Base-by-base conservation (phyloP, 2,888 invertebrate genomes). In the Cheilosia pagana region DNA sequence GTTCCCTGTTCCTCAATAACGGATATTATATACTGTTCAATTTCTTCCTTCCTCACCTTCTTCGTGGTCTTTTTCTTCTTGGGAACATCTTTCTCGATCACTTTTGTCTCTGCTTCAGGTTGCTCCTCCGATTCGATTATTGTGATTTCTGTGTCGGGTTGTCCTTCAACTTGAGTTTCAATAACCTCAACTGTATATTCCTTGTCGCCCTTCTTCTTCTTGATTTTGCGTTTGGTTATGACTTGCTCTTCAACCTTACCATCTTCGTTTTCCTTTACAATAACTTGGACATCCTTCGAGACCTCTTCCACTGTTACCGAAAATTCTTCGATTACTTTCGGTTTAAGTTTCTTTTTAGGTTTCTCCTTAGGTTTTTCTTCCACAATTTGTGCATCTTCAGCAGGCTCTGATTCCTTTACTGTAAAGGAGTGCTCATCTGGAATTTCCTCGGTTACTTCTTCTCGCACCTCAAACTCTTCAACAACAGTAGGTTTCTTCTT, bases 131-230 rank as follows among this genome's bases (percentile, higher is more conserved):
- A 88, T 52, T 89, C 90, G 60, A 89, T 88, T 10, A 92, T 90
- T 14, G 90, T 90, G 2, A 93, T 90, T 67, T 91, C 91, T 52
- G 91, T 87, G 87, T 91, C 86, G 31, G 90, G 89, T 88, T 92
- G 89, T 87, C 91, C 88, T 89, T 92, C 87, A 63, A 90, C 85
- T 88, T 92, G 90, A 16, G 92, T 89, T 5, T 93, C 93, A 2
- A 92, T 90, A n/a, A 90, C 89, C 85, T 92, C 92, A 1, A 93
- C 93, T 8, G 92, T 89, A 87, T 93, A 93, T 81, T 92, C 89
- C 62, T 93, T 92, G 0, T 89, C 88, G 1, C 92, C 93, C 62
- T 91, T 92, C 76, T 89, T 91, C 67, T 92, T 92, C 87, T 92
- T 93, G 1, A 93, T 91, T 3, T 91, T 90, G 0, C 92, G 92